Conservation (phyloP, 2,113 vertebrate species). For the Anthoscopus minutus region DNA sequence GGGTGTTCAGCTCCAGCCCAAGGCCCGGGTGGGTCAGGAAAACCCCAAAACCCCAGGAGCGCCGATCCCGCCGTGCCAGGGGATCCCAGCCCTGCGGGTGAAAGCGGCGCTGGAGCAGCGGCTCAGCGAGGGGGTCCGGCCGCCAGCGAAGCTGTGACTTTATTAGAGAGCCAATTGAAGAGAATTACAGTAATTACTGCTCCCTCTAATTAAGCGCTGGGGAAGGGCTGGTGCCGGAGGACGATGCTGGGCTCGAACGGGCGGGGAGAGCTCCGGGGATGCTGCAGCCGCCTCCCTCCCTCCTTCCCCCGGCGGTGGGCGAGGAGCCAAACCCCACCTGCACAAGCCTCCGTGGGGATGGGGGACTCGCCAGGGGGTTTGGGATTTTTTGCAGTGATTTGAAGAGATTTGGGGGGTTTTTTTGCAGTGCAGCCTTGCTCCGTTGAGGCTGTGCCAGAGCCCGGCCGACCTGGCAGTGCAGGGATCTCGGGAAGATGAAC, state of each 20-base stretch:
- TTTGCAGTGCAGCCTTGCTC: too few relatives aligned
- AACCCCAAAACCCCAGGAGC: fast-evolving
- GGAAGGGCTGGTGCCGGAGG: background rate
- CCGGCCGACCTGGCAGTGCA: background rate
- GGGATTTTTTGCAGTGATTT: too few relatives aligned
- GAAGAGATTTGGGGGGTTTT: too few relatives aligned
- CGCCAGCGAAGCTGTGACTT: background rate
- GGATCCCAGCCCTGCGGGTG: background rate
- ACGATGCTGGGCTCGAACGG: background rate
- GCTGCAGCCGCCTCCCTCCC: fast-evolving
- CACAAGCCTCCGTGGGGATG: fast-evolving
- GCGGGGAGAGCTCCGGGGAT: fast-evolving
- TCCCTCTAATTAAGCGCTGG: background rate
- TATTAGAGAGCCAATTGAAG: constrained; percentile 7
- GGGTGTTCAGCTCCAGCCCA: fast-evolving
- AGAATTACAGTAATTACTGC: constrained; percentile 28
- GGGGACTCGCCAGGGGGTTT: fast-evolving
- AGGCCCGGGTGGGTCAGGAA: fast-evolving
- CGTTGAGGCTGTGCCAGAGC: fast-evolving
- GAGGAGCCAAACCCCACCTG: fast-evolving
- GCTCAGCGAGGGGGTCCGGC: background rate
- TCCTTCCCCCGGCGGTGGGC: fast-evolving
- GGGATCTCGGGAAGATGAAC: background rate
- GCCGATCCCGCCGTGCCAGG: background rate
- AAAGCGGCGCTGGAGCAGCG: background rate